Conservation (phyloP, 2,888 invertebrate genomes). For the Tinea trinotella region DNA sequence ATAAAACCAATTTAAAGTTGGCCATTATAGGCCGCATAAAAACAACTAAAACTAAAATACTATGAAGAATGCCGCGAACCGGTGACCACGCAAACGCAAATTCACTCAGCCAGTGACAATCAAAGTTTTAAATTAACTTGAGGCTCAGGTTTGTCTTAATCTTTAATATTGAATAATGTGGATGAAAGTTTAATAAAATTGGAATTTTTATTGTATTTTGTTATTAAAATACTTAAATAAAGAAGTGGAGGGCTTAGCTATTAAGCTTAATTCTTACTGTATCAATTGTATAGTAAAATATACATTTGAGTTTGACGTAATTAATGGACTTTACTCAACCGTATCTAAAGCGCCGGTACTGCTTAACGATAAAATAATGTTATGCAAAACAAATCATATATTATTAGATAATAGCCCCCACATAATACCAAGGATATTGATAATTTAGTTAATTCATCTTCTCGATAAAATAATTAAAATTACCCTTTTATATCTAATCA, state of each 20-base stretch:
- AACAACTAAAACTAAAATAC: not conserved
- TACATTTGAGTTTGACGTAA: too few species aligned
- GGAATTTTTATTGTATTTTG: too few species aligned
- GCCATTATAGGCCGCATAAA: constrained; percentile 34
- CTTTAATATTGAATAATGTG: too few species aligned
- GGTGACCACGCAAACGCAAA: not conserved
- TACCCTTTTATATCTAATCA: not conserved
- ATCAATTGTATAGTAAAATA: too few species aligned
- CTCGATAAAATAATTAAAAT: not conserved
- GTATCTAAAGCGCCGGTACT: not conserved
- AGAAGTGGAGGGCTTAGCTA: too few species aligned
- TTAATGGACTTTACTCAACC: not conserved
- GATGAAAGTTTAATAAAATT: too few species aligned
- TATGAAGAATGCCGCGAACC: not conserved
- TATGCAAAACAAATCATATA: constrained; percentile 8
- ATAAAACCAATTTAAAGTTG: constrained; percentile 67
- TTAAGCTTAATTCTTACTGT: too few species aligned
- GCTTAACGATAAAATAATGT: not conserved
- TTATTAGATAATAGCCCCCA: constrained; percentile 3
- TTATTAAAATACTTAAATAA: too few species aligned
- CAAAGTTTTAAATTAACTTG: not conserved
- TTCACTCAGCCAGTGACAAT: not conserved
- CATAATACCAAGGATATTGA: constrained; percentile 12
- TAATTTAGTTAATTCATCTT: constrained; percentile 13
- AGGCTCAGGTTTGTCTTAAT: too few species aligned